Evolutionary conservation across 2,113 vertebrate genomes (phyloP).

Genomic region (Passer domesticus): DNA sequence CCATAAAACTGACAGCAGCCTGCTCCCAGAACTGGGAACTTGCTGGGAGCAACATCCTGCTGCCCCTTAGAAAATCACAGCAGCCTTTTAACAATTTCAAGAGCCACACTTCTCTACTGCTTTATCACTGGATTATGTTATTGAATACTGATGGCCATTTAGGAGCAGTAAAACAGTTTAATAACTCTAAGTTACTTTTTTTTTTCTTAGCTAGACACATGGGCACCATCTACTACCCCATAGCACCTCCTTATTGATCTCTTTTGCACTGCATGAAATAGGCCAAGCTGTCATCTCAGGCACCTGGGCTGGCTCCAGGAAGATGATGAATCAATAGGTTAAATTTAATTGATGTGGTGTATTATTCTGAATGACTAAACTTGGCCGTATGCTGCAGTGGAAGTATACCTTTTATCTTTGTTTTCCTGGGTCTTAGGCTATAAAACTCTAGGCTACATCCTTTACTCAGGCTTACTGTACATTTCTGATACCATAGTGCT

Average conservation of each 20-base stretch:
- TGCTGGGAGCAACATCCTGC: not conserved
- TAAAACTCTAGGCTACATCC: not conserved
- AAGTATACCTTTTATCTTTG: conserved; percentile 32
- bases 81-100: not conserved
- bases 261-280: conserved; percentile 11
- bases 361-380: conserved; percentile 22
- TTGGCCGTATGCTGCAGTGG: not conserved
- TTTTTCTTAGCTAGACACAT: conserved; percentile 41
- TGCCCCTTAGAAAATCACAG: not conserved
- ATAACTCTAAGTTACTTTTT: not conserved
- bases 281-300: not conserved
- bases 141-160: not conserved
- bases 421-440: not conserved
- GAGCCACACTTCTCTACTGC: not conserved
- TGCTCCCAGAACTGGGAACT: not conserved
- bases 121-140: not conserved
- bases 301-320: conserved; percentile 18
- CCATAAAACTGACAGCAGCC: not conserved
- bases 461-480: not conserved
- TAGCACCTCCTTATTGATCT: conserved; percentile 39
- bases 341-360: conserved; percentile 34
- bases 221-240: not conserved
- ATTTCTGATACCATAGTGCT: not conserved
- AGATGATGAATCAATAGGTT: conserved; percentile 38
- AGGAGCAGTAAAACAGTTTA: not conserved